Percentiles rank a stretch among this genome's conserved stretches.
phyloP scores from a whole-genome alignment of 2,888 invertebrate genomes.

The Drosophila fungiperda region DNA sequence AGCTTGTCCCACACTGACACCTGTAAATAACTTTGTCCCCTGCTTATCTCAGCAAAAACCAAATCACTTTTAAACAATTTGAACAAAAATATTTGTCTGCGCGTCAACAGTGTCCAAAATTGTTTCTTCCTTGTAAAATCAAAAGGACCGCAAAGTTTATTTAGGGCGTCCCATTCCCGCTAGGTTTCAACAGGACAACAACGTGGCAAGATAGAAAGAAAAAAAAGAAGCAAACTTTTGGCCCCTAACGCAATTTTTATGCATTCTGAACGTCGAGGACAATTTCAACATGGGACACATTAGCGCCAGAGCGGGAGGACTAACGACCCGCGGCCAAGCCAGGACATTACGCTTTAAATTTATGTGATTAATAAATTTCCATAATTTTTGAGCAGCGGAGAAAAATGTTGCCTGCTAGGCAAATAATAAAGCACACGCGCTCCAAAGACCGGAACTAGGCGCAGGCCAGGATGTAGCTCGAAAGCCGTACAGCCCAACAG shows the following conservation, averaged over 20 bases:
- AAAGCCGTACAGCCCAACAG: slow-evolving; percentile 1
- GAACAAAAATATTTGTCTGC: slow-evolving; percentile 73
- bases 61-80: slow-evolving; percentile 82
- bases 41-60: slow-evolving; percentile 15
- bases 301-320: slow-evolving; percentile 63
- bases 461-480: slow-evolving; percentile 15
- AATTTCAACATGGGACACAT: slow-evolving; percentile 74
- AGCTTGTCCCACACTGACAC: slow-evolving; percentile 24
- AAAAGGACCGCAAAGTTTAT: slow-evolving; percentile 73
- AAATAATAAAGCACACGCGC: slow-evolving; percentile 56
- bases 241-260: slow-evolving; percentile 76
- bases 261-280: slow-evolving; percentile 57
- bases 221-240: slow-evolving; percentile 37
- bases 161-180: slow-evolving; percentile 45
- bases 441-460: slow-evolving; percentile 47
- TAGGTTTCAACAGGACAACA: slow-evolving; percentile 17
- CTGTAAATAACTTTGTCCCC: slow-evolving; percentile 48
- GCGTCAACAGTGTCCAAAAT: slow-evolving; percentile 66
- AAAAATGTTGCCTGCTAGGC: slow-evolving; percentile 50
- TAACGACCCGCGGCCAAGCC: slow-evolving; percentile 57
- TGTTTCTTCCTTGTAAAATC: slow-evolving; percentile 46
- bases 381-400: slow-evolving; percentile 66
- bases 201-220: background rate
- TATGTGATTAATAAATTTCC: slow-evolving; percentile 82
- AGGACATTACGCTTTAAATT: slow-evolving; percentile 79